phyloP scores from a whole-genome alignment of 2,888 invertebrate species.

The Stenichneumon culpator region DNA sequence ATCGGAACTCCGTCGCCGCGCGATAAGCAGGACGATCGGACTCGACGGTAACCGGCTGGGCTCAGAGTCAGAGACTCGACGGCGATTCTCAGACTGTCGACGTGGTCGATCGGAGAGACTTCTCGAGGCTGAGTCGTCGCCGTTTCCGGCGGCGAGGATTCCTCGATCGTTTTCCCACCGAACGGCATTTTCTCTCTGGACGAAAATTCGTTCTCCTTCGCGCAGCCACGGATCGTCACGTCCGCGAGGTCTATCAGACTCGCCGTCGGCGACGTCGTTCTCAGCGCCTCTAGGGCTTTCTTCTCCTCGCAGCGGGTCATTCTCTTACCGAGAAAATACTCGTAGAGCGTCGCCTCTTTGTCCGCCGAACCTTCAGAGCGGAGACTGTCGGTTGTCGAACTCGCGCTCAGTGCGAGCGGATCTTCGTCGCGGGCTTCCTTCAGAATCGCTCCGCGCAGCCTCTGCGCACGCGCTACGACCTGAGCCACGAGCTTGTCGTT shows the following conservation, averaged over 20 bases:
- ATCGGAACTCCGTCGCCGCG: slow-evolving; percentile 74
- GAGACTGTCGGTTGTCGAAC: slow-evolving; percentile 70
- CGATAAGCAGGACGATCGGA: slow-evolving; percentile 78
- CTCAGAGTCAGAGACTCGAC: slow-evolving; percentile 85
- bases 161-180: slow-evolving; percentile 1
- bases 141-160: slow-evolving; percentile 16
- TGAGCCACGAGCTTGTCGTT: slow-evolving; percentile 80
- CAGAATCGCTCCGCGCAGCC: slow-evolving; percentile 78
- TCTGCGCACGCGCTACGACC: slow-evolving; percentile 79
- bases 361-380: slow-evolving; percentile 63
- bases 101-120: slow-evolving; percentile 75
- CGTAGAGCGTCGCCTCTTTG: slow-evolving; percentile 75
- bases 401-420: slow-evolving; percentile 72
- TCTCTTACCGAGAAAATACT: slow-evolving; percentile 82
- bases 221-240: slow-evolving; percentile 70
- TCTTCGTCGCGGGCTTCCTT: slow-evolving; percentile 77
- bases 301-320: slow-evolving; percentile 84
- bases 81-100: slow-evolving; percentile 85
- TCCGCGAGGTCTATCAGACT: slow-evolving; percentile 77
- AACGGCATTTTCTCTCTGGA: not conserved
- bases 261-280: slow-evolving; percentile 83
- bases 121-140: slow-evolving; percentile 62
- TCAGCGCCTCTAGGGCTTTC: slow-evolving; percentile 83
- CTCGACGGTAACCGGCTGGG: slow-evolving; percentile 85
- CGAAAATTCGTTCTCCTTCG: slow-evolving; percentile 46